Base-by-base conservation (phyloP, 2,797 vertebrate genomes). In the Acipenser oxyrinchus region DNA sequence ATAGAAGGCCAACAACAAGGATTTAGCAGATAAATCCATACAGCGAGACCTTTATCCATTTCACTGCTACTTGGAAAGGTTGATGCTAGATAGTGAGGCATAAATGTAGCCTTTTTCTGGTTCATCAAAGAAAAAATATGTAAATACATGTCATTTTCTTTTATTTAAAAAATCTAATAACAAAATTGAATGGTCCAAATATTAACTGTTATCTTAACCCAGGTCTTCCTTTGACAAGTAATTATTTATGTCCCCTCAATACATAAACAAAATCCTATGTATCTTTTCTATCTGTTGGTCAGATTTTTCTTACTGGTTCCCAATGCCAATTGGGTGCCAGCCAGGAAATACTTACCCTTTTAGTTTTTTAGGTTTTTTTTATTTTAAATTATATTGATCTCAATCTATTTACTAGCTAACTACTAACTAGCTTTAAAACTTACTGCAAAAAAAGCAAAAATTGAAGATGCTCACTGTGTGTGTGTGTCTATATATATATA, bases 1-100 rank as follows among this genome's bases (percentile, higher is more conserved):
- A 93, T 91, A 89, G 88, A 77, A 84, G 83, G 86, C 88, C 89
- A 89, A 77, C 88, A 85, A 84, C 89, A 88, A 89, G 91, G 91
- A 91, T 90, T 92, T 90, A 89, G 80, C 76, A 87, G 89, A 93
- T 93, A 92, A 93, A 92, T 82, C 87, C 84, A 83, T 89, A 87
- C 88, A 78, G 82, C 87, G 88, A 91, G 87, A 89, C 87, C 86
- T 86, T 86, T 88, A 88, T 87, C 86, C 84, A 84, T 91, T 89
- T 89, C 84, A 79, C 65, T 86, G 83, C 87, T 79, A 84, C 82
- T 87, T 74, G 82, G 85, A 87, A 87, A 88, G 68, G 49, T 82
- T 86, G 77, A 52, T 80, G 81, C 81, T 71, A 63, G 86, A 84
- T 84, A 88, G 81, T 78, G 62, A 71, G 23, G 81, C 79, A 82